A percentile compares a stretch with the other conserved stretches of the same genome.
Evolutionary conservation across 2,888 invertebrate genomes (phyloP).

Genomic region (Itoplectis maculator): DNA sequence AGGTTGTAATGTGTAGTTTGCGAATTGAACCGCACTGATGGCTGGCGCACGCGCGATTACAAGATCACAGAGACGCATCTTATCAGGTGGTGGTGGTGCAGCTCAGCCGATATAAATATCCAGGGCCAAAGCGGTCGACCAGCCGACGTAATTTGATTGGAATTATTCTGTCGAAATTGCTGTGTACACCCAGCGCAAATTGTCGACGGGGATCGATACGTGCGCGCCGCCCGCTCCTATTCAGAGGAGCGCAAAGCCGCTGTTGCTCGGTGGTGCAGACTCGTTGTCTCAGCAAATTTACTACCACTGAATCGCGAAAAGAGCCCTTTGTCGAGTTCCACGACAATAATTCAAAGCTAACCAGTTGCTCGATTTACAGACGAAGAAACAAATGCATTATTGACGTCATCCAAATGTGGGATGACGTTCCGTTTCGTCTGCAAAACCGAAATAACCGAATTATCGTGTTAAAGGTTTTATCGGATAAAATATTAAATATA

Average conservation of each 20-base stretch:
- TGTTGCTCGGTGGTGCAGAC: constrained; percentile 13
- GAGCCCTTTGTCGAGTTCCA: constrained; percentile 8
- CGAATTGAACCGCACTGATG: neutral
- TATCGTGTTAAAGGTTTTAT: neutral
- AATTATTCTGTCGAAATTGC: constrained; percentile 60
- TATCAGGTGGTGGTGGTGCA: constrained; percentile 32
- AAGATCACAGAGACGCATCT: constrained; percentile 7
- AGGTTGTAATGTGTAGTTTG: neutral
- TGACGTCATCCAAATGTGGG: neutral
- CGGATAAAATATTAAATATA: neutral
- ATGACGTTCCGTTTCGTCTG: neutral
- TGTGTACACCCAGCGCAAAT: constrained; percentile 47
- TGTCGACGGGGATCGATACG: constrained; percentile 53
- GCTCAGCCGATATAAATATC: constrained; percentile 37
- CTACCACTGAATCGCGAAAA: constrained; percentile 6
- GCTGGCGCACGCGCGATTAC: neutral
- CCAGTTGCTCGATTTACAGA: neutral
- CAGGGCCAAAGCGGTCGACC: constrained; percentile 18
- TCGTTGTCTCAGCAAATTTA: constrained; percentile 30
- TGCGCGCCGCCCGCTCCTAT: constrained; percentile 30
- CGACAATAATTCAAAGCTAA: constrained; percentile 3
- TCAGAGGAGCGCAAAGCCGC: constrained; percentile 46
- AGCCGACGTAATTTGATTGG: constrained; percentile 49
- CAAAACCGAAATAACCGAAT: neutral
- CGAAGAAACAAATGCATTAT: neutral